phyloP scores from a whole-genome alignment of 1,140 invertebrate species.

The Batillaria attramentaria region DNA sequence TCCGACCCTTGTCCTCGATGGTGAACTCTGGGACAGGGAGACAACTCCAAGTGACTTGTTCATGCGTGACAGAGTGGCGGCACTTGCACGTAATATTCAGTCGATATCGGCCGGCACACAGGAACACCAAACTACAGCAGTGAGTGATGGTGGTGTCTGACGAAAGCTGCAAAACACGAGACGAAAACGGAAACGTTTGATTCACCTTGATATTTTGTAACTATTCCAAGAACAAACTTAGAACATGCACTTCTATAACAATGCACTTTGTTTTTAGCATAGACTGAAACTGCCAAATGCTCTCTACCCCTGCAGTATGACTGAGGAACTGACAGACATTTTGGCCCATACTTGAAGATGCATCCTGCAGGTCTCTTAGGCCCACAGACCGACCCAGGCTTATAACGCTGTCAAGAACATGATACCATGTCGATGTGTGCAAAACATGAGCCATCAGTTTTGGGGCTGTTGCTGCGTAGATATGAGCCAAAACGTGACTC shows the following conservation, averaged over 20 bases:
- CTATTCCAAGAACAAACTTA: not conserved
- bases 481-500: no score
- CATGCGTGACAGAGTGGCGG: not conserved
- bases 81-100: constrained; percentile 22
- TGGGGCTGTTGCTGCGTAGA: no score
- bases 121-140: constrained; percentile 22
- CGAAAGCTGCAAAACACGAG: not conserved
- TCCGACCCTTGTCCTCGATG: not conserved
- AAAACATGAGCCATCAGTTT: no score
- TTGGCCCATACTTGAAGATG: not conserved
- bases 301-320: not conserved
- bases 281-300: not conserved
- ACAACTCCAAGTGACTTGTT: not conserved
- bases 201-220: not conserved
- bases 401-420: no score
- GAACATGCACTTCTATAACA: not conserved
- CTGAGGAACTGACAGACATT: not conserved
- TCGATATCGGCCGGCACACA: constrained; percentile 17
- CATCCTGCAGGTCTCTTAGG: no score
- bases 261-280: not conserved
- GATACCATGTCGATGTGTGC: no score
- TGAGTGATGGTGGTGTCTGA: not conserved
- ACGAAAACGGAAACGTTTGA: not conserved
- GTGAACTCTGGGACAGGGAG: constrained; percentile 16
- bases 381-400: no score